Evolutionary conservation across 2,797 vertebrate species (phyloP), one percentile per base, ranked within the genome.

Genomic region (Tragelaphus oryx): DNA sequence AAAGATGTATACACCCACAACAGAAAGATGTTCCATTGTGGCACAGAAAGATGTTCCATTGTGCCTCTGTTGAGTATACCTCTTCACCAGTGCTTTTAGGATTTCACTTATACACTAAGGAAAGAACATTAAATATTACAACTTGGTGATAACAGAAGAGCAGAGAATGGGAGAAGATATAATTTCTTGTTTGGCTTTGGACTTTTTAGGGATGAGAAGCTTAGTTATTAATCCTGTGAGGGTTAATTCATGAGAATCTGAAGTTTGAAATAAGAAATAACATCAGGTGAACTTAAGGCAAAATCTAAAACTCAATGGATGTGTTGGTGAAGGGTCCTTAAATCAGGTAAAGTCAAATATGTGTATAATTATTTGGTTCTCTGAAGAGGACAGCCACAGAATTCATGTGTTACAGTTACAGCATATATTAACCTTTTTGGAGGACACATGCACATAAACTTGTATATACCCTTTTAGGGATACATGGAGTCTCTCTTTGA

Each of bases 321-420:
- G 55, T 65, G 17, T 86, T 96, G 82, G 37, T 87, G 75, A 93
- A 95, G 30, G 52, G 5, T 91, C 30, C 44, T 97, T 92, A 93
- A 94, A 41, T 97, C 82, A 96, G 41, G 33, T 90, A 80, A 94
- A 95, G 68, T 95, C 78, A 95, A 82, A 90, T 90, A 60, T 28
- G 12, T 81, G 41, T 89, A 30, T 91, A 88, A 88, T 95, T 71
- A 8, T 93, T 85, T 82, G 24, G 11, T 46, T 85, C 16, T 93
- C 68, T 74, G 30, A 83, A 94, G 76, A 93, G n/a, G 55, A 79
- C 26, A 89, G 4, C 41, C 76, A 17, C 37, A 46, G 4, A n/a
- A 91, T 88, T 93, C 74, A 88, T 88, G 11, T 71, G 20, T 71
- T 24, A 68, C 10, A 90, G 11, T 92, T 89, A 82, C 0, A 82